phyloP scores from a whole-genome alignment of 2,888 invertebrate species.

The Drosophila seclusa region DNA sequence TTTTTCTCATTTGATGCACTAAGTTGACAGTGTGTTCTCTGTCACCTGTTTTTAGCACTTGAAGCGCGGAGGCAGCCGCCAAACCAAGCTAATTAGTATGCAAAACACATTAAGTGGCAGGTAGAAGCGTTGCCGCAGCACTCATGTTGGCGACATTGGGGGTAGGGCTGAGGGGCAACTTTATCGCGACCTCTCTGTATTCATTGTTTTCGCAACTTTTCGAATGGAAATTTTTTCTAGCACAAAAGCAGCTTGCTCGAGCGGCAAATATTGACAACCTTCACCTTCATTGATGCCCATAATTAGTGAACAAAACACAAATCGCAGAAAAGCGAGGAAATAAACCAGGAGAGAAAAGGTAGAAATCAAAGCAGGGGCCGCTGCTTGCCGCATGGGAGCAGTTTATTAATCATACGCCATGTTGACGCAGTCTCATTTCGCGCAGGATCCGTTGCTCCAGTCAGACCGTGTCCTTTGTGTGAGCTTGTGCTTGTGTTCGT shows the following conservation, averaged over 20 bases:
- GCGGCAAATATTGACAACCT: conserved; percentile 77
- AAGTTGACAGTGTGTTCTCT: conserved; percentile 55
- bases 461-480: conserved; percentile 18
- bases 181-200: conserved; percentile 18
- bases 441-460: conserved; percentile 15
- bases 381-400: conserved; percentile 59
- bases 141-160: conserved; percentile 32
- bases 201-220: conserved; percentile 69
- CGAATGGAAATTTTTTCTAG: conserved; percentile 61
- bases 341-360: conserved; percentile 6
- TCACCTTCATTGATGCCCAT: conserved; percentile 77
- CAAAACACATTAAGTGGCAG: conserved; percentile 78
- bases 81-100: conserved; percentile 78
- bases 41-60: conserved; percentile 75
- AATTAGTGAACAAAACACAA: conserved; percentile 66
- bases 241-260: conserved; percentile 39
- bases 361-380: conserved; percentile 20
- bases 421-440: conserved; percentile 56
- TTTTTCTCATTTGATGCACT: conserved; percentile 52
- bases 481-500: conserved; percentile 4
- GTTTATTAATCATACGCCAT: conserved; percentile 80
- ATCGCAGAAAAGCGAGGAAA: conserved; percentile 24
- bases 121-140: conserved; percentile 64
- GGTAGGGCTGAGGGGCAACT: conserved; percentile 4
- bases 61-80: conserved; percentile 60